Conservation (phyloP, 2,888 invertebrate genomes). For the Rotaria sp. region DNA sequence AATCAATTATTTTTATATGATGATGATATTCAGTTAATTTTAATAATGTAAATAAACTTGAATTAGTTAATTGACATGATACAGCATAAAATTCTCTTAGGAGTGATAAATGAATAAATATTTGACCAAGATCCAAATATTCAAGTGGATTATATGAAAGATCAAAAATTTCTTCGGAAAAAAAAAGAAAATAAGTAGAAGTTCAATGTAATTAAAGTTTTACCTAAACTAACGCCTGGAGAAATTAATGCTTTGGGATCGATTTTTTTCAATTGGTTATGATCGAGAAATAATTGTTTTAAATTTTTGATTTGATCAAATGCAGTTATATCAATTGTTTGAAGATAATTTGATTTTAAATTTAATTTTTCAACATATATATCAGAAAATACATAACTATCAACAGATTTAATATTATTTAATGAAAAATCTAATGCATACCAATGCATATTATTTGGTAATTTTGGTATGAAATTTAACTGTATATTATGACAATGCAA, state of each 20-base stretch:
- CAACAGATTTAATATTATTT: not conserved
- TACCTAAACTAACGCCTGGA: not conserved
- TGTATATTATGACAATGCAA: not conserved
- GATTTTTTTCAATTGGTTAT: slow-evolving; percentile 6
- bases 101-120: not conserved
- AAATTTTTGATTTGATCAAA: slow-evolving; percentile 3
- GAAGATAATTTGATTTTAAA: not conserved
- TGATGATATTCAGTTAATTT: not conserved
- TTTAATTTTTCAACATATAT: slow-evolving; percentile 27
- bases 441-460: slow-evolving; percentile 23
- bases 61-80: not conserved
- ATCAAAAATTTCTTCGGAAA: not conserved
- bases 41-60: slow-evolving; percentile 10
- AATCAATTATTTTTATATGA: not conserved
- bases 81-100: not conserved
- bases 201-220: not conserved
- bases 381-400: slow-evolving; percentile 27
- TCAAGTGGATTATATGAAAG: not conserved
- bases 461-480: not conserved
- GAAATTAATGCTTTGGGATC: not conserved
- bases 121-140: slow-evolving; percentile 11
- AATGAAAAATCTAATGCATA: slow-evolving; percentile 23
- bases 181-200: not conserved
- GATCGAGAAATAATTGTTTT: not conserved
- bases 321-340: not conserved